These are phyloP conservation scores for Ridgeia piscesae DNA, from an alignment of 1,140 invertebrate species.

Conservation along the genomic window DNA sequence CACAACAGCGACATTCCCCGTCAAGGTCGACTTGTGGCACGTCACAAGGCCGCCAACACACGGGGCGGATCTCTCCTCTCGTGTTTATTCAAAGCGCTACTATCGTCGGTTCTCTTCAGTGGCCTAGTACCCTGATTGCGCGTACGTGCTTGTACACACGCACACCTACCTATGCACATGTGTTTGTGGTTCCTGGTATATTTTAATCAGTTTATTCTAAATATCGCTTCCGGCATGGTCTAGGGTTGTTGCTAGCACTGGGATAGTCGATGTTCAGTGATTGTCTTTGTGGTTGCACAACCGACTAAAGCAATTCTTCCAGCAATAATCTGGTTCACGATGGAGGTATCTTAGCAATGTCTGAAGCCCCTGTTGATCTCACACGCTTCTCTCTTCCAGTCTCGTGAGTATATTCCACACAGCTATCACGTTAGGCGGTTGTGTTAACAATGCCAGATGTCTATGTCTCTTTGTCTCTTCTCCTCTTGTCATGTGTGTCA, in stretches of 20 bases:
- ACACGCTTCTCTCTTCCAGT: not conserved
- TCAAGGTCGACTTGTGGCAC: not conserved
- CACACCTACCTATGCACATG: not conserved
- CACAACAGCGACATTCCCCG: not conserved
- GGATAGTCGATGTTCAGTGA: not conserved
- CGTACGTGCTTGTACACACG: not conserved
- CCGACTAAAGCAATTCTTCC: not conserved
- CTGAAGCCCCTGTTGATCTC: not conserved
- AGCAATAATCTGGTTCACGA: not conserved
- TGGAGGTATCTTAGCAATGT: not conserved
- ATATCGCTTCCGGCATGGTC: not conserved
- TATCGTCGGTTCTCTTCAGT: not conserved
- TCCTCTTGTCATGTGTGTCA: too few species aligned
- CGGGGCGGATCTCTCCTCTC: not conserved
- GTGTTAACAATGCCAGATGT: not conserved
- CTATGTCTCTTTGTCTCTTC: not conserved
- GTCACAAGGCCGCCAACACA: not conserved
- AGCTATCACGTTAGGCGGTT: not conserved
- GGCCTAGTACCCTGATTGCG: not conserved
- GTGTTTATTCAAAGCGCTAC: slow-evolving; percentile 5
- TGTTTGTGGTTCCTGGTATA: not conserved
- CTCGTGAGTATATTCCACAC: not conserved
- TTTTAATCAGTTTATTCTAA: not conserved
- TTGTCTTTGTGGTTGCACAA: not conserved
- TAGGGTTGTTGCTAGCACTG: not conserved